Conservation (phyloP, 2,113 vertebrate species). For the Notothenia rossii region DNA sequence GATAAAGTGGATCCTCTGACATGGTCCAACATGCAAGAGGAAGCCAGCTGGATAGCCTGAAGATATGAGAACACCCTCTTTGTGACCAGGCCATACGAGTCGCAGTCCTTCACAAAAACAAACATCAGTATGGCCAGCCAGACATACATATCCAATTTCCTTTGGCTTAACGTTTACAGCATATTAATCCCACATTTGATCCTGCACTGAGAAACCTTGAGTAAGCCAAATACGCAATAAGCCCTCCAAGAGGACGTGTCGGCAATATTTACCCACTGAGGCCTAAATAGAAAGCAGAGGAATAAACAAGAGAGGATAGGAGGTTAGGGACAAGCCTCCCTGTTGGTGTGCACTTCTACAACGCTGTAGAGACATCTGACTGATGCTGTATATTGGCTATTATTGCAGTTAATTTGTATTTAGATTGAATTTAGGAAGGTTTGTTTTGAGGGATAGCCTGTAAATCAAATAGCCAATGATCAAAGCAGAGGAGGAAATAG, state of each 20-base stretch:
- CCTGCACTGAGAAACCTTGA: slow-evolving; percentile 57
- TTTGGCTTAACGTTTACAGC: slow-evolving; percentile 68
- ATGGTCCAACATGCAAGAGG: slow-evolving; percentile 66
- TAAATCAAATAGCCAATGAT: neutral
- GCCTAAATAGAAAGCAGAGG: slow-evolving; percentile 54
- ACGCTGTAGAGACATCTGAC: slow-evolving; percentile 48
- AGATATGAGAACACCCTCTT: slow-evolving; percentile 65
- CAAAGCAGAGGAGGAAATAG: neutral
- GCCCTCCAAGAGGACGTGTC: slow-evolving; percentile 56
- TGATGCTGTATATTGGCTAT: slow-evolving; percentile 3
- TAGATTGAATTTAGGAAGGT: slow-evolving; percentile 31
- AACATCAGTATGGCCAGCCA: slow-evolving; percentile 68
- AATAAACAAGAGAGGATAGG: slow-evolving; percentile 33
- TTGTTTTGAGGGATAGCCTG: slow-evolving; percentile 21
- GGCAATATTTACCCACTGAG: slow-evolving; percentile 57
- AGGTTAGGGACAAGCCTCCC: slow-evolving; percentile 25
- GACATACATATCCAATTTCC: slow-evolving; percentile 78
- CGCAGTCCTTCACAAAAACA: slow-evolving; percentile 68
- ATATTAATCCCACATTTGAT: slow-evolving; percentile 76
- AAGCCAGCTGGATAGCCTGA: slow-evolving; percentile 73
- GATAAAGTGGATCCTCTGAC: slow-evolving; percentile 72
- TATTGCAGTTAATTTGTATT: slow-evolving; percentile 46
- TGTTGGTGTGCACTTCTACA: slow-evolving; percentile 18
- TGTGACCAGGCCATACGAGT: slow-evolving; percentile 65
- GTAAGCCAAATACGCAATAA: slow-evolving; percentile 67